These are phyloP conservation scores for Panzeria rudis DNA, from an alignment of 2,888 invertebrate species.

Conservation along the genomic window DNA sequence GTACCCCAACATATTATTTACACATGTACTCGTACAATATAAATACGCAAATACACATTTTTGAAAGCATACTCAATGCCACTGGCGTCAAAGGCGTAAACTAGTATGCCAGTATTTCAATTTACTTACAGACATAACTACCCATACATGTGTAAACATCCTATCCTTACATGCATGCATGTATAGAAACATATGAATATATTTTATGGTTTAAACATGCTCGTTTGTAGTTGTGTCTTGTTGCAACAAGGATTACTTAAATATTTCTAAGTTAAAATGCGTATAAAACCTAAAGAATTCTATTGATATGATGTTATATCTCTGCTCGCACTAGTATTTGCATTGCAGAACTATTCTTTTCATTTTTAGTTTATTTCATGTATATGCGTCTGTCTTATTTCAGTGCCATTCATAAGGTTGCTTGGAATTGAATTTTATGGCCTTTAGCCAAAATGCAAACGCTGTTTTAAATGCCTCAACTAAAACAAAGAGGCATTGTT, in stretches of 20 bases:
- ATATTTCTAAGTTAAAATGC: constrained; percentile 59
- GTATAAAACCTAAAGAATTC: constrained; percentile 56
- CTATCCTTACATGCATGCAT: background rate
- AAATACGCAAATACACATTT: background rate
- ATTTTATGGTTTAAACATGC: constrained; percentile 2
- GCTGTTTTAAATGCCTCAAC: constrained; percentile 23
- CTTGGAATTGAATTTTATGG: constrained; percentile 58
- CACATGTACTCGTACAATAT: background rate
- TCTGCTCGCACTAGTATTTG: constrained; percentile 5
- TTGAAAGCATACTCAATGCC: constrained; percentile 40
- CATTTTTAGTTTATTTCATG: constrained; percentile 12
- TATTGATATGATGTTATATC: constrained; percentile 49
- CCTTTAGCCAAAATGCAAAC: constrained; percentile 50
- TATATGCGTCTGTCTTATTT: constrained; percentile 20
- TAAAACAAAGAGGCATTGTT: constrained; percentile 42
- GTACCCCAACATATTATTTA: constrained; percentile 1
- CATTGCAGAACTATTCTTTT: constrained; percentile 26
- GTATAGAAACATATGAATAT: background rate
- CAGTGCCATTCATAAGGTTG: constrained; percentile 38
- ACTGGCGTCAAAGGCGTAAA: constrained; percentile 61
- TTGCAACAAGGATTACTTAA: constrained; percentile 40
- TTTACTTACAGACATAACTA: constrained; percentile 6
- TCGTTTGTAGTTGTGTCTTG: constrained; percentile 27
- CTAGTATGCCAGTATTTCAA: constrained; percentile 42
- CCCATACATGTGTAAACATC: background rate